Evolutionary conservation across 2,113 vertebrate genomes (phyloP).

Genomic region (Ovis canadensis): DNA sequence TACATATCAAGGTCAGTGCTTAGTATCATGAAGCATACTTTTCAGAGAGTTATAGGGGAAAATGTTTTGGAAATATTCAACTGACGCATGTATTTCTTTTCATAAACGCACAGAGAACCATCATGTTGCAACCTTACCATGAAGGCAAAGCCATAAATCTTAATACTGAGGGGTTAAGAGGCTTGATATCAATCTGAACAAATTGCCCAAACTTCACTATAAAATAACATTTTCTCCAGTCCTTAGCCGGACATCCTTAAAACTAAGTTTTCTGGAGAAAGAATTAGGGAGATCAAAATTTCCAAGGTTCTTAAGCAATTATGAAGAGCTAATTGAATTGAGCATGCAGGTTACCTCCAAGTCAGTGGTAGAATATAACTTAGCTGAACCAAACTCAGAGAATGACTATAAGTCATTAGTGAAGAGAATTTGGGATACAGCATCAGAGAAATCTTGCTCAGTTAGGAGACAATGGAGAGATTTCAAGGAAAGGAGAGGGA

Average conservation of each 20-base stretch:
- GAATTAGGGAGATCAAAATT: not conserved
- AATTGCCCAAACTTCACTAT: not conserved
- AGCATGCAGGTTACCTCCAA: not conserved
- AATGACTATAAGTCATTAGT: not conserved
- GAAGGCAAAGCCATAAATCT: not conserved
- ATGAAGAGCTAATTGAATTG: not conserved
- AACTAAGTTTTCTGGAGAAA: not conserved
- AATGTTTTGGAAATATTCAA: not conserved
- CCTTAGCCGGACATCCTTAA: not conserved
- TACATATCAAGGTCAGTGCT: accelerated
- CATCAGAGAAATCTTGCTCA: not conserved
- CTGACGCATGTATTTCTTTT: not conserved
- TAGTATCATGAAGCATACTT: not conserved
- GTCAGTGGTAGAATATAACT: not conserved
- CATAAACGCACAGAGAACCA: not conserved
- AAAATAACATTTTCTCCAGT: not conserved
- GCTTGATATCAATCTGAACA: not conserved
- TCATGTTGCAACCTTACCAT: not conserved
- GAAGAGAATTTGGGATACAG: not conserved
- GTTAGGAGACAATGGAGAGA: not conserved
- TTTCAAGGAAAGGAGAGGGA: not conserved
- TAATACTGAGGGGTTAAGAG: not conserved
- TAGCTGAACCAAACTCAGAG: not conserved
- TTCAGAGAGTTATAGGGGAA: not conserved
- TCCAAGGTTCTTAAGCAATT: not conserved